Conservation (phyloP, 30 jellyfish, hydroid and myxozoan species). For the Nemopilema nomurai region DNA sequence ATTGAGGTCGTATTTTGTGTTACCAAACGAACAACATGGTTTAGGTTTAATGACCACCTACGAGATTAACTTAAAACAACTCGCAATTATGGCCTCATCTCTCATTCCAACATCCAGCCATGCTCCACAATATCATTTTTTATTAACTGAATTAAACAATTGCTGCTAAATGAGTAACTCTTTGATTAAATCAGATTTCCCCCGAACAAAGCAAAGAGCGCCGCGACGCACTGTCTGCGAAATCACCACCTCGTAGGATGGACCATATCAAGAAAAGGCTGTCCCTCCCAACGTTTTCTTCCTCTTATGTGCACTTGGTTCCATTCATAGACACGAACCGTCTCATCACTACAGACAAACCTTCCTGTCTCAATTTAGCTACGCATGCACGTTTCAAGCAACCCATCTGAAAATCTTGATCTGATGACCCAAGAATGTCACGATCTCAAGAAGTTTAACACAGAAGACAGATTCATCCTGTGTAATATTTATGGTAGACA, state of each 20-base stretch:
- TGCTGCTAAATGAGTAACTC: neutral
- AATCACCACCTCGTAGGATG: neutral
- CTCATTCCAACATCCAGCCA: neutral
- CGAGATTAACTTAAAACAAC: constrained; percentile 1
- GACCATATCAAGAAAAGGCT: neutral
- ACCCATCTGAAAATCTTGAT: too few species aligned
- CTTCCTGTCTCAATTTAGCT: too few species aligned
- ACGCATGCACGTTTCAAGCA: too few species aligned
- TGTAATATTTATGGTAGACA: too few species aligned
- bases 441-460: too few species aligned
- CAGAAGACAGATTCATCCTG: too few species aligned
- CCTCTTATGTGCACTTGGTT: neutral
- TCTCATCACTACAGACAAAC: too few species aligned
- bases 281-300: neutral
- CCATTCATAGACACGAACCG: too few species aligned
- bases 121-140: neutral
- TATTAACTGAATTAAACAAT: neutral
- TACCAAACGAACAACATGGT: constrained; percentile 2
- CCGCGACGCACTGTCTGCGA: neutral
- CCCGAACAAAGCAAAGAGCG: neutral
- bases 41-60: constrained; percentile 5
- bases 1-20: constrained; percentile 13
- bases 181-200: neutral
- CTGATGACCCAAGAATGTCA: too few species aligned
- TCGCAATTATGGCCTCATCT: neutral